Evolutionary conservation across 1,140 invertebrate species (phyloP), one percentile per base, ranked within the genome.

Genomic region (Drosophila lacteicornis): DNA sequence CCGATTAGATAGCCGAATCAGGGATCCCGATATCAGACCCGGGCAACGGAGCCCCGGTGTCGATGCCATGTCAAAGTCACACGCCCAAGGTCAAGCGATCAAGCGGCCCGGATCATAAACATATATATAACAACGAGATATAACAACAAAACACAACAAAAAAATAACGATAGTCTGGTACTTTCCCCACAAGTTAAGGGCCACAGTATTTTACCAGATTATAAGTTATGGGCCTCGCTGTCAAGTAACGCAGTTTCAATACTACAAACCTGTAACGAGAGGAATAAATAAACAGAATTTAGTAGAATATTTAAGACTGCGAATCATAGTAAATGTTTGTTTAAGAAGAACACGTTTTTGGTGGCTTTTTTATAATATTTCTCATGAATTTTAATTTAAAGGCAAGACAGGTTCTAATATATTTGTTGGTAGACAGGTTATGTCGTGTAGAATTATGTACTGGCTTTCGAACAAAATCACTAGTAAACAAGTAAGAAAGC

Each of bases 1-100:
- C 17, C 19, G 70, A 74, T 74, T 73, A 74, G 70, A 73, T 74
- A 74, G 46, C 13, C 22, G 33, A 73, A 51, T 73, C 38, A 46
- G 59, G 33, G 22, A 68, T 66, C 33, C 38, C 60, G 65, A 65
- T 66, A 68, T 50, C 43, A 66, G 45, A 33, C 17, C 33, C 25
- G 12, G 15, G 12, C 38, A 57, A 57, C 38, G 38, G 15, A 42
- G 38, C 3, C 11, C 22, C 19, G 57, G 40, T 62, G 57, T 66
- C 57, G 62, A 66, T 66, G 57, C 42, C 40, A 45, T 66, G 62
- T 36, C 62, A 68, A 65, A 30, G 65, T 68, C 36, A 50, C 45
- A 38, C n/a, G 22, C 33, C 6, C 45, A 67, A 68, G 61, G 61
- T 68, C 61, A 66, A 30, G 25, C 60, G 61, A 40, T 47, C 61